Percentiles rank a stretch among this genome's conserved stretches.
These are phyloP conservation scores for Clanis bilineata DNA, from an alignment of 2,888 invertebrate genomes.

Conservation along the genomic window DNA sequence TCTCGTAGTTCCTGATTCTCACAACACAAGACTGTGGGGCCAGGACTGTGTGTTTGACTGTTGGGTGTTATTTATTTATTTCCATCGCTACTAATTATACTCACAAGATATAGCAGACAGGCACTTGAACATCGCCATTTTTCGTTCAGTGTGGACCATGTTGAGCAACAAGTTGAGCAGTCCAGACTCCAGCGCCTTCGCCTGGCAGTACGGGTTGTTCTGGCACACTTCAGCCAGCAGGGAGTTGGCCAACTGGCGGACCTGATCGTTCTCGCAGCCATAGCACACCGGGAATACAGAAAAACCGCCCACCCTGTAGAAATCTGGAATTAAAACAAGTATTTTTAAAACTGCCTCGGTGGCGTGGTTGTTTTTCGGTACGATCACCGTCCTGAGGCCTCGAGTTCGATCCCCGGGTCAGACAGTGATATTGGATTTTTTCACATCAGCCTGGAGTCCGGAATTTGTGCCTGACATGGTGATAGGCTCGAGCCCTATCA, in stretches of 20 bases:
- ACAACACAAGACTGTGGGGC: too few species aligned
- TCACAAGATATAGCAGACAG: constrained; percentile 91
- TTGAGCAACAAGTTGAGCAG: constrained; percentile 84
- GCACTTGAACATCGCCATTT: constrained; percentile 84
- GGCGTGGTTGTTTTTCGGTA: too few species aligned
- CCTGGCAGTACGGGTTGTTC: constrained; percentile 93
- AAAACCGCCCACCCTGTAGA: constrained; percentile 92
- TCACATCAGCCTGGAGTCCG: too few species aligned
- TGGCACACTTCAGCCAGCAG: constrained; percentile 91
- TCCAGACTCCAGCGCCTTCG: constrained; percentile 84
- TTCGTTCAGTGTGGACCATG: constrained; percentile 81
- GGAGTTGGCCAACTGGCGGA: constrained; percentile 85
- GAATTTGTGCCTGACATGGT: too few species aligned
- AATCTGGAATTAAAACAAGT: constrained; percentile 79
- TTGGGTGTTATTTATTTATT: too few species aligned
- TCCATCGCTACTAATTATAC: constrained; percentile 52
- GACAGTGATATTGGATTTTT: too few species aligned
- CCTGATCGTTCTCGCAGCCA: constrained; percentile 80
- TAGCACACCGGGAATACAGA: constrained; percentile 86
- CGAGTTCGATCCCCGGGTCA: too few species aligned
- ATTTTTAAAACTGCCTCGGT: too few species aligned
- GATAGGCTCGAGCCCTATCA: too few species aligned
- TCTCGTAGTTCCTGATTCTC: too few species aligned
- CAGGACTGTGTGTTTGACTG: too few species aligned
- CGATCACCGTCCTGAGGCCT: too few species aligned